These are phyloP conservation scores for Rhadina sibilatrix DNA, from an alignment of 2,113 vertebrate species.

Conservation along the genomic window DNA sequence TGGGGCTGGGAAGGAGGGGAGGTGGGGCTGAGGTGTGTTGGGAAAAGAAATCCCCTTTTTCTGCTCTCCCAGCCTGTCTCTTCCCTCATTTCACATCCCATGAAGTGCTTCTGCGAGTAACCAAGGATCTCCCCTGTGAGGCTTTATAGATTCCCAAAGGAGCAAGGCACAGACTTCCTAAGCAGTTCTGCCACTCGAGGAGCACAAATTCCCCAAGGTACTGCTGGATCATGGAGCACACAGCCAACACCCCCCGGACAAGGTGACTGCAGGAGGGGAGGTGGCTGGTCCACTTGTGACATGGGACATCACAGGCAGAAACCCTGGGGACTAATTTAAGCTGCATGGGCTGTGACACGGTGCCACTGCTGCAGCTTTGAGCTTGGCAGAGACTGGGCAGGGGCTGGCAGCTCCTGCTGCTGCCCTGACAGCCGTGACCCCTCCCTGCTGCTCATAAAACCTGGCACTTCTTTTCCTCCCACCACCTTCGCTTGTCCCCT, in stretches of 20 bases:
- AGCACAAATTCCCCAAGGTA: not conserved
- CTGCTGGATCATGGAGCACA: not conserved
- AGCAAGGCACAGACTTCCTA: not conserved
- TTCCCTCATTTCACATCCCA: not conserved
- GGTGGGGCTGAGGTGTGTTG: not conserved
- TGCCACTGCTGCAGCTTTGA: not conserved
- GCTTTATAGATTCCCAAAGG: not conserved
- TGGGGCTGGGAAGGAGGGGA: not conserved
- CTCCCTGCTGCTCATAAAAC: accelerated
- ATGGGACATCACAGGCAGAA: accelerated
- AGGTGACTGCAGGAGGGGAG: not conserved
- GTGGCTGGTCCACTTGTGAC: accelerated
- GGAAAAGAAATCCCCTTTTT: not conserved
- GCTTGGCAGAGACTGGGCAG: not conserved
- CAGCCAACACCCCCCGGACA: not conserved
- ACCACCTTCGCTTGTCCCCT: not conserved
- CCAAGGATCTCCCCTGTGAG: not conserved
- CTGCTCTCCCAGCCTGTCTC: not conserved
- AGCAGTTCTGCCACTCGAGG: not conserved
- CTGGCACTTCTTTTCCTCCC: not conserved
- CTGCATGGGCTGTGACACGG: accelerated
- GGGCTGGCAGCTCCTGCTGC: not conserved
- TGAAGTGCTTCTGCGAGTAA: not conserved
- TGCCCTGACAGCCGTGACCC: not conserved
- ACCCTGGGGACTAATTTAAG: not conserved